Base-by-base conservation (phyloP, 2,888 invertebrate species). In the Cyaniris semiargus region DNA sequence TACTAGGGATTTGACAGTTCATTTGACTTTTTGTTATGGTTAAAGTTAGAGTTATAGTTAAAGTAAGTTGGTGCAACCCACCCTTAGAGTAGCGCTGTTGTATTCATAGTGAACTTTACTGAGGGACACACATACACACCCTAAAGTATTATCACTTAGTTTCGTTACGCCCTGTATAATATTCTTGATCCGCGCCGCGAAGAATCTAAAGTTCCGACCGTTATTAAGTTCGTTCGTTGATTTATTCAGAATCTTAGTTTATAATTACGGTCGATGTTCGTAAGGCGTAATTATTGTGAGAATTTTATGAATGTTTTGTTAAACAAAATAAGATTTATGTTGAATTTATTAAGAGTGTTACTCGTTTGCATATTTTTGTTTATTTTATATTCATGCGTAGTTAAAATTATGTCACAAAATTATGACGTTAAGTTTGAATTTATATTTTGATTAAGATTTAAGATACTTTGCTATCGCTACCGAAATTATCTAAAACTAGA, bases 111-210 rank as follows among this genome's bases (percentile, higher is more conserved):
- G 44, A 44, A 44, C 44, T 44, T 44, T 44, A 13, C 8, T 34
- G 0, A 44, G 44, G 44, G 10, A 10, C 10, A 44, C 10, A 44
- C 44, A 44, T 38, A 38, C 44, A 44, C 44, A 44, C 10, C 44
- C 10, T 44, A 10, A 44, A 44, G 3, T 44, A 44, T 44, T 10
- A 38, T 44, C 44, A 53, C 5, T 5, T 18, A 53, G 15, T 15
- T 48, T 15, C 3, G 18, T 53, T 53, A 18, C 53, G 18, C 18
- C 18, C 53, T 74, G 48, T 74, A 74, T 53, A 53, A 31, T 53
- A 74, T 74, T 48, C 53, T 74, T 74, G 44, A 74, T 74, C 38
- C 71, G 21, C 38, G 71, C 71, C 38, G 71, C 72, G 2, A 48
- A 44, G 53, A 74, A 44, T 44, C 71, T 44, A 72, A 72, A 72